phyloP scores from a whole-genome alignment of 2,888 invertebrate species.

The Myopa tessellatipennis region DNA sequence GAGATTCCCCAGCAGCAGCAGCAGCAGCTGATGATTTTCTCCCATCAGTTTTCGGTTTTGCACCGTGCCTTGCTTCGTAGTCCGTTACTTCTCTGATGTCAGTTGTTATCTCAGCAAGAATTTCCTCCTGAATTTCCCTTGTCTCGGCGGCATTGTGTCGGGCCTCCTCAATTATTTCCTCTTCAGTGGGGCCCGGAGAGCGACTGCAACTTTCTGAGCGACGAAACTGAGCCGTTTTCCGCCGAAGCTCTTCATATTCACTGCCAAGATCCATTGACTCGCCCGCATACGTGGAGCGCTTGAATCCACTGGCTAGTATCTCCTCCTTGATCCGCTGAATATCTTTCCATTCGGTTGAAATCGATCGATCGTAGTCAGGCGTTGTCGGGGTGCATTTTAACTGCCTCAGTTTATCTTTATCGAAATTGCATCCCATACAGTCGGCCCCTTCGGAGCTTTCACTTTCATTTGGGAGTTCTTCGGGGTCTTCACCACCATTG shows the following conservation, averaged over 20 bases:
- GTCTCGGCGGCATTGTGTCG: slow-evolving; percentile 51
- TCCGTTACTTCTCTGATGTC: slow-evolving; percentile 32
- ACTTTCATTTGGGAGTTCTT: neutral
- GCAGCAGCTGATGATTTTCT: slow-evolving; percentile 43
- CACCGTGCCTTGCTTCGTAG: slow-evolving; percentile 50
- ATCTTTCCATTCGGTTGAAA: slow-evolving; percentile 60
- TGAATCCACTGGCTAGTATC: slow-evolving; percentile 56
- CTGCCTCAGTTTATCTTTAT: slow-evolving; percentile 37
- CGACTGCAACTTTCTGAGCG: slow-evolving; percentile 63
- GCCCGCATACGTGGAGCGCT: slow-evolving; percentile 65
- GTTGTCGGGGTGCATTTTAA: slow-evolving; percentile 51
- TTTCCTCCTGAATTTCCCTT: slow-evolving; percentile 60
- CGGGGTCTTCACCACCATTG: slow-evolving; percentile 1
- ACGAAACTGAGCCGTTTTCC: slow-evolving; percentile 55
- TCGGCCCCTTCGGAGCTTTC: slow-evolving; percentile 40
- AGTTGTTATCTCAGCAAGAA: slow-evolving; percentile 59
- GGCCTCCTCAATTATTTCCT: slow-evolving; percentile 43
- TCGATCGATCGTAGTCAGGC: slow-evolving; percentile 58
- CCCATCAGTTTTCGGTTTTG: slow-evolving; percentile 55
- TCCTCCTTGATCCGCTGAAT: slow-evolving; percentile 58
- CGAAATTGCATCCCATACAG: slow-evolving; percentile 7
- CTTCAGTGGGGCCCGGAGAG: slow-evolving; percentile 40
- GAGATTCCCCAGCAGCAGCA: slow-evolving; percentile 49
- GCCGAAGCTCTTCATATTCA: slow-evolving; percentile 55
- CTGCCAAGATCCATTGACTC: slow-evolving; percentile 63